Evolutionary conservation across 2,888 invertebrate species (phyloP).

Genomic region (Harpalus rufipes): DNA sequence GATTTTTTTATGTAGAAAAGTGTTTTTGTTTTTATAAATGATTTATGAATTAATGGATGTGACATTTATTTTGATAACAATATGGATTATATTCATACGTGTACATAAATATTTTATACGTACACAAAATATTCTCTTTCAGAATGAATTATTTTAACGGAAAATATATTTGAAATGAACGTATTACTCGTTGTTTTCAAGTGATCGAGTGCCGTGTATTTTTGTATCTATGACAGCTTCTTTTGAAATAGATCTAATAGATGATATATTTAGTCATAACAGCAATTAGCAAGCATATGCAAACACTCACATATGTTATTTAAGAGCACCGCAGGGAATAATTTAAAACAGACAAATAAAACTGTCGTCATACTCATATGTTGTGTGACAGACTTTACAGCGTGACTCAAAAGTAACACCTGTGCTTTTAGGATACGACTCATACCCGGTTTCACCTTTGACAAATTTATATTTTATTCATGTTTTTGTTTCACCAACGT

Average conservation of each 20-base stretch:
- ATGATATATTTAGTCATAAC: background rate
- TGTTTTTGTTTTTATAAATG: background rate
- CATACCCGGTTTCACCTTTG: too few species aligned
- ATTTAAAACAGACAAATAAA: background rate
- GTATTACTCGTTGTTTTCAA: too few species aligned
- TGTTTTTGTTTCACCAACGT: too few species aligned
- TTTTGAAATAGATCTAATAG: background rate
- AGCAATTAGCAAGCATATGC: background rate
- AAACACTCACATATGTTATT: background rate
- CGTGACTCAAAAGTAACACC: too few species aligned
- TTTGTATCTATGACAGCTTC: background rate
- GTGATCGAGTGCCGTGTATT: background rate
- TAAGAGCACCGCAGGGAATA: background rate
- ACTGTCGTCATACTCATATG: background rate
- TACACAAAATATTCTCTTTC: too few species aligned
- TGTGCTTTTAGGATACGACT: too few species aligned
- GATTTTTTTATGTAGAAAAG: background rate
- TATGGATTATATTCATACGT: too few species aligned
- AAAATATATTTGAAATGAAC: too few species aligned
- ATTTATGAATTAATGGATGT: background rate
- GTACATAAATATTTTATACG: too few species aligned
- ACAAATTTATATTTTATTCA: too few species aligned
- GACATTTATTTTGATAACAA: background rate
- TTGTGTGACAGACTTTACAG: background rate
- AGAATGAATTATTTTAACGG: too few species aligned